Conservation (phyloP, 2,113 vertebrate genomes). For the Thermophis baileyi region DNA sequence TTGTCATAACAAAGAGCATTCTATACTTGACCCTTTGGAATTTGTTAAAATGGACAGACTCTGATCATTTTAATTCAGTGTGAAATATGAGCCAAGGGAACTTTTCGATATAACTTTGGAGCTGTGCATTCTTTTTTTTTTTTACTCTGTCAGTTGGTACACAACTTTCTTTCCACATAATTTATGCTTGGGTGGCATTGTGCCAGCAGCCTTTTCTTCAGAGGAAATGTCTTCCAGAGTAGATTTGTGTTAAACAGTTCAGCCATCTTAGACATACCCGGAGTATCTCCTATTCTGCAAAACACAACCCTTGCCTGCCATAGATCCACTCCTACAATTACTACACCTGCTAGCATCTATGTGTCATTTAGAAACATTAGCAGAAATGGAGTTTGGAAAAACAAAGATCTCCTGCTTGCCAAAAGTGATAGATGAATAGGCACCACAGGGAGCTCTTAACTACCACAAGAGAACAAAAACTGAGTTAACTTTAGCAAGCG, state of each 20-base stretch:
- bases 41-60: neutral
- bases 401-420: rapidly evolving
- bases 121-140: neutral
- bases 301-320: neutral
- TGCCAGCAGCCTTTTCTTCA: neutral
- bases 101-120: neutral
- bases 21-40: neutral
- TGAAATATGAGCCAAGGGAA: neutral
- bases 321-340: neutral
- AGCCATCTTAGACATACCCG: neutral
- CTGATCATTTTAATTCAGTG: neutral
- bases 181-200: neutral
- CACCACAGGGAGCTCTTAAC: neutral
- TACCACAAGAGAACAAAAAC: neutral
- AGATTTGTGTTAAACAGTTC: neutral
- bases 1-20: neutral
- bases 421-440: neutral
- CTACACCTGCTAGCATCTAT: neutral
- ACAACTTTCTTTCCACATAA: rapidly evolving
- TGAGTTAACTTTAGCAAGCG: neutral
- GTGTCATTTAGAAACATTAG: rapidly evolving
- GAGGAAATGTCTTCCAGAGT: neutral
- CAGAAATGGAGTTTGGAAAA: neutral
- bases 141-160: neutral
- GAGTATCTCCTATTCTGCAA: neutral